Base-by-base conservation (phyloP, 2,113 vertebrate genomes). In the Cyprinodon brontotheroides region DNA sequence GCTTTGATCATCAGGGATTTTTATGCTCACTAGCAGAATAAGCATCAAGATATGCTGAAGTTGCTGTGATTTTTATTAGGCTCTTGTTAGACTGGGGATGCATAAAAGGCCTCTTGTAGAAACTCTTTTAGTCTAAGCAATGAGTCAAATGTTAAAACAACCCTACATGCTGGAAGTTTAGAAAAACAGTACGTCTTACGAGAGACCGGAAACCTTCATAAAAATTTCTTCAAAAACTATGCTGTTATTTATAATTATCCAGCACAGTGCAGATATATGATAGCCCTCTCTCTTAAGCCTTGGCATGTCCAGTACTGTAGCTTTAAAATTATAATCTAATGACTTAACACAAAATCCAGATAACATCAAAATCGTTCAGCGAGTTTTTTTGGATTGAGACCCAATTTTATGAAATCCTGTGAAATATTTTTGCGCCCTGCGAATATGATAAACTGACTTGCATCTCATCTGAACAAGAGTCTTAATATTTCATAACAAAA, bases 1-100 rank as follows among this genome's bases (percentile, higher is more conserved):
- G 79, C 87, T 86, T 86, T 86, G 83, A 86, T 89, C 83, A 80
- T 82, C 75, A 60, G 38, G 36, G 41, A 1, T 47, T 69, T 72
- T 78, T 57, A 53, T 73, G 72, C 64, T 73, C 37, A 1, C 70
- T 47, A 70, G 76, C 79, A 74, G 69, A 83, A 85, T 77, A 40
- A 86, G 70, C 50, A 68, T 75, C 4, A 37, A 45, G 11, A 81
- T 86, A 69, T 82, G 82, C 87, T 82, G 79, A 88, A 78, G 70
- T 72, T 70, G 84, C 83, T 67, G 59, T 72, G 81, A 75, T 74
- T 87, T 81, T 72, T 78, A 78, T 70, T 60, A 72, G 74, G 50
- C 64, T 50, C 73, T 77, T 65, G 64, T 74, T 74, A 59, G 77
- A 81, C 64, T 61, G 37, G 68, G 67, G 45, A 59, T 80, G 72